Evolutionary conservation across 2,888 invertebrate genomes (phyloP), one percentile per base, ranked within the genome.

Genomic region (Spatulosminthurus flaviceps): DNA sequence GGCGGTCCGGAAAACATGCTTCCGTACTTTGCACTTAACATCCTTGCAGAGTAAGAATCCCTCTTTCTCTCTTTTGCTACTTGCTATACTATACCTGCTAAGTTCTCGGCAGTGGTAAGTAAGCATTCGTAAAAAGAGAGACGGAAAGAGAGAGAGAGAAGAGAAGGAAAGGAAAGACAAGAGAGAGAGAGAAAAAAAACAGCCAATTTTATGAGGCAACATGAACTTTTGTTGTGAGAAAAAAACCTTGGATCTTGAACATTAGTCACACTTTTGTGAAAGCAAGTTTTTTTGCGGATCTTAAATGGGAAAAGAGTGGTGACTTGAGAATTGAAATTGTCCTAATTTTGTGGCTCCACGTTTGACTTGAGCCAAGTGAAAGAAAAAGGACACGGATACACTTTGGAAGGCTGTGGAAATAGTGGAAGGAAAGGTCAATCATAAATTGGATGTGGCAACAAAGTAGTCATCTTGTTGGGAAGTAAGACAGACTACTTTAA

Each of bases 21-120:
- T 73, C 60, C 73, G 51, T 73, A 73, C 73, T 73, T 73, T 73
- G 73, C 51, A 73, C 24, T 73, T 73, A 51, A 51, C 60, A 51
- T 73, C 51, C 24, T 51, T 73, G 51, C 24, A 4, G 51, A 72
- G 26, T 22, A 21, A n/a, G n/a, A 16, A 1, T n/a, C 24, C 22
- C 26, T 26, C 43, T 43, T 51, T 9, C 22, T 22, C 22, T 9
- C 41, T 41, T 41, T 9, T 41, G 7, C 41, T 41, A 41, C 41
- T 7, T 9, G 41, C 41, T 41, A 41, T 41, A 41, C 51, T 19
- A 51, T 16, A 11, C 51, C 51, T 51, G 16, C 4, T 13, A 51
- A n/a, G 16, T 51, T n/a, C 51, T n/a, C 51, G 51, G n/a, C 9
- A 51, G 16, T 51, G 4, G 51, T n/a, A 13, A 51, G 16, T n/a